These are phyloP conservation scores for Euclidia mi DNA, from an alignment of 2,888 invertebrate genomes.

Conservation along the genomic window DNA sequence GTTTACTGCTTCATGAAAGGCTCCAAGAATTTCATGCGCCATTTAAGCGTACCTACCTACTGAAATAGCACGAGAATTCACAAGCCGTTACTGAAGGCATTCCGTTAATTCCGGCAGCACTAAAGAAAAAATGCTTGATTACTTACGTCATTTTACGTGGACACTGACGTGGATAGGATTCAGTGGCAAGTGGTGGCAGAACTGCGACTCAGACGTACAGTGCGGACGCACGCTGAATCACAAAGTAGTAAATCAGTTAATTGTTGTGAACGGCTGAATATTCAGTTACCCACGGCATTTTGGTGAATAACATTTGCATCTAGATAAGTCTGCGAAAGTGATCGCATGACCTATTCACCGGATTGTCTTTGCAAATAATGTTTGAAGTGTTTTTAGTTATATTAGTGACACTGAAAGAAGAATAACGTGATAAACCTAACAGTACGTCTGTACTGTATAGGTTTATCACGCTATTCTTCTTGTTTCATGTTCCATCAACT, in stretches of 20 bases:
- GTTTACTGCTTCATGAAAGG: constrained; percentile 12
- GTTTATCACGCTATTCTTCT: too few relatives aligned
- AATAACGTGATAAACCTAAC: too few relatives aligned
- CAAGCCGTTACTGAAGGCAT: constrained; percentile 15
- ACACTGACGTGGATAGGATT: constrained; percentile 41
- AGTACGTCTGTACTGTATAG: too few relatives aligned
- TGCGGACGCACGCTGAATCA: constrained; percentile 81
- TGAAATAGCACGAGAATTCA: constrained; percentile 17
- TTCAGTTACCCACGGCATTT: constrained; percentile 73
- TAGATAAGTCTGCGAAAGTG: constrained; percentile 62
- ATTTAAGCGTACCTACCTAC: constrained; percentile 33
- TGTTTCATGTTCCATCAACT: too few relatives aligned
- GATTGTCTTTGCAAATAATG: constrained; percentile 13
- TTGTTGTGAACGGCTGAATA: constrained; percentile 79
- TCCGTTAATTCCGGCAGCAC: constrained; percentile 20
- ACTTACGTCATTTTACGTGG: constrained; percentile 62
- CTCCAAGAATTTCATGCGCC: constrained; percentile 64
- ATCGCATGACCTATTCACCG: constrained; percentile 51
- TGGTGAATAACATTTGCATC: constrained; percentile 72
- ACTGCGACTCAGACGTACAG: constrained; percentile 72
- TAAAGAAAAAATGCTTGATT: constrained; percentile 63
- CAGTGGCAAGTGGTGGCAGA: constrained; percentile 59
- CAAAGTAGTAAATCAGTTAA: constrained; percentile 83
- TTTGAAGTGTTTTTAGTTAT: background rate
- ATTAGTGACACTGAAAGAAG: too few relatives aligned